Base-by-base conservation (phyloP, 2,888 invertebrate genomes). In the Smittia aterrima region DNA sequence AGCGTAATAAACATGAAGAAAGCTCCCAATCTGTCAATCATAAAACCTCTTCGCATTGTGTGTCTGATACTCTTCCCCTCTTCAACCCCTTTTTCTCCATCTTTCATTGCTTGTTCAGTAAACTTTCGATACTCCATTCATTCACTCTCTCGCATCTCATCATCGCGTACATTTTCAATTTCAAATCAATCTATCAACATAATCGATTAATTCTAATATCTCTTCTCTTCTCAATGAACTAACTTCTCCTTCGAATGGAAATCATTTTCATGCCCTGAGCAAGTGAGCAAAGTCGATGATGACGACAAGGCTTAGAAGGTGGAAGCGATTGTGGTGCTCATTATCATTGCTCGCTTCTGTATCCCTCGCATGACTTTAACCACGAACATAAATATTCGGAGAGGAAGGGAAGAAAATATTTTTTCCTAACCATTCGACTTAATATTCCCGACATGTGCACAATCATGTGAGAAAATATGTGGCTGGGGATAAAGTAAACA, bases 1-100 rank as follows among this genome's bases (percentile, higher is more conserved):
- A 66, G 22, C 27, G 41, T 20, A 67, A 67, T n/a, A 67, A 67
- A 41, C 24, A 47, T 67, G 68, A 70, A 54, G 11, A 47, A 54
- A 70, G 54, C 53, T 53, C 41, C 70, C 53, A 70, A 70, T 70
- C 70, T 54, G 70, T 70, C 70, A 70, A 70, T 70, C 70, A 70
- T 67, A 1, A 70, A 41, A 58, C 18, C 58, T 58, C 58, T 58
- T 58, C 20, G 2, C 18, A 20, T 58, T 22, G 18, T 18, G 18
- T 22, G 58, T 58, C 22, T 58, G 58, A 58, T 20, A 58, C 18
- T 3, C 9, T 22, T 18, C 47, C 22, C 20, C 22, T 24, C 22
- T 25, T 53, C 53, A 70, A 25, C 70, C 70, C 70, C 54, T 53
- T 58, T 22, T 9, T 11, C 11, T 47, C 47, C 11, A 2, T 47